Evolutionary conservation across 2,113 vertebrate species (phyloP).

Genomic region (Platycercus adscitus): DNA sequence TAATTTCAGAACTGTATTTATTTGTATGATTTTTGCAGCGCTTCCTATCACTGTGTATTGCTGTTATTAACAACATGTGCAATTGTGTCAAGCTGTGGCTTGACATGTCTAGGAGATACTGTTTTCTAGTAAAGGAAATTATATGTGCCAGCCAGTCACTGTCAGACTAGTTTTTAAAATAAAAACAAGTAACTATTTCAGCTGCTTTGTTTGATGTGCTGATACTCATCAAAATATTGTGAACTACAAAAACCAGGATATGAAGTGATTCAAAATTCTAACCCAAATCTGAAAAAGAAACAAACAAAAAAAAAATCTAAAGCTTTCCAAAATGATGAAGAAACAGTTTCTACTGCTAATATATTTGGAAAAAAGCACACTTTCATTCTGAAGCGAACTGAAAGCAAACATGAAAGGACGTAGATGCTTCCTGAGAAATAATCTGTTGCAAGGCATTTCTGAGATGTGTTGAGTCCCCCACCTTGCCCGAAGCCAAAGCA

Average conservation of each 20-base stretch:
- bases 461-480: neutral
- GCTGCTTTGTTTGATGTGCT: neutral
- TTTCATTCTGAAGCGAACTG: neutral
- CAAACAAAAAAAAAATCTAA: neutral
- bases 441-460: neutral
- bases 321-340: neutral
- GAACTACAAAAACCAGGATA: neutral
- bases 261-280: neutral
- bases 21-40: conserved; percentile 37
- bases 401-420: neutral
- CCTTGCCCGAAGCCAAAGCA: neutral
- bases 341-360: neutral
- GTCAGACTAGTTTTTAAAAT: conserved; percentile 9
- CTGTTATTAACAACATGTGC: neutral
- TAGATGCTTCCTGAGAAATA: neutral
- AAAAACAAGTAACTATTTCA: neutral
- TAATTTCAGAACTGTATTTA: neutral
- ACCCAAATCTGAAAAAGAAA: neutral
- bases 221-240: neutral
- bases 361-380: neutral
- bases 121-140: conserved; percentile 38
- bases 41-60: conserved; percentile 1
- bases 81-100: neutral
- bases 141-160: neutral
- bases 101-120: neutral